Evolutionary conservation across 2,888 invertebrate species (phyloP).

Genomic region (Frankliniella fusca): DNA sequence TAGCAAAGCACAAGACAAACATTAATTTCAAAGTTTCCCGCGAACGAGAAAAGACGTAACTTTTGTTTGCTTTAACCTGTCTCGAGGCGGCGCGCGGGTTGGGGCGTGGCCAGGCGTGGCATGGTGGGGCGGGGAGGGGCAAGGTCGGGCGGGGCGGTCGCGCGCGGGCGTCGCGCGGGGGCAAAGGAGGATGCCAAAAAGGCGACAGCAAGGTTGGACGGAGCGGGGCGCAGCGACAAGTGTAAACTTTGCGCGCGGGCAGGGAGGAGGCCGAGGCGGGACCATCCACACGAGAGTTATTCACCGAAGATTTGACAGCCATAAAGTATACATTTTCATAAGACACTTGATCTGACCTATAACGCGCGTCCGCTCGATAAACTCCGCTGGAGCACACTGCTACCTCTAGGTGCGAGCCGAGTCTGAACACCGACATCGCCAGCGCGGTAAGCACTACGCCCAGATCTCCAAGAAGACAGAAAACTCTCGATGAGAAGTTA

Average conservation of each 20-base stretch:
- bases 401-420: neutral
- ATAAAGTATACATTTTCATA: slow-evolving; percentile 21
- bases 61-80: slow-evolving; percentile 25
- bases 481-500: too few species aligned
- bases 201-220: too few species aligned
- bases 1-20: slow-evolving; percentile 5
- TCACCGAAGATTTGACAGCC: slow-evolving; percentile 17
- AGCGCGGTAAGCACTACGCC: too few species aligned
- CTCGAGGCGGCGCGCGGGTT: slow-evolving; percentile 2
- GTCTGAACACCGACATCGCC: neutral
- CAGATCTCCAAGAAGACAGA: too few species aligned
- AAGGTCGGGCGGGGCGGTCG: neutral
- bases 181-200: neutral
- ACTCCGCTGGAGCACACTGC: too few species aligned
- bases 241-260: slow-evolving; percentile 15
- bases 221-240: neutral
- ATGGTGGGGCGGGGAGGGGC: neutral
- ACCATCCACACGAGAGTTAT: neutral
- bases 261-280: neutral
- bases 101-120: too few species aligned
- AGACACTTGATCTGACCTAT: neutral
- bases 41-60: slow-evolving; percentile 24
- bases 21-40: slow-evolving; percentile 23
- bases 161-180: neutral
- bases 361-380: slow-evolving; percentile 7